Base-by-base conservation (phyloP, 2,888 invertebrate genomes). In the Xanthorhoe designata region DNA sequence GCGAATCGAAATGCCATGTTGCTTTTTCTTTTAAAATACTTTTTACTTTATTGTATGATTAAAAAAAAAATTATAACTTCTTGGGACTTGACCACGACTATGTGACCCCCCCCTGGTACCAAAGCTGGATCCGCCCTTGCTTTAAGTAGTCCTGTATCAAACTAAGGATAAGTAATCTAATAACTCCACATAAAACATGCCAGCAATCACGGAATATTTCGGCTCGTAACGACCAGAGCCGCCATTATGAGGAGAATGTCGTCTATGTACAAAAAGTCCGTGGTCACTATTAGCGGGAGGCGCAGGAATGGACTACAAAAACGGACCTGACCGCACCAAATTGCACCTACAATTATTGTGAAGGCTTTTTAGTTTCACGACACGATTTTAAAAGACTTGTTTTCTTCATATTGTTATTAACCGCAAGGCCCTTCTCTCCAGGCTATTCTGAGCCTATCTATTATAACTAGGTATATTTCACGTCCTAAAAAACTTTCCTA, bases 171-270 rank as follows among this genome's bases (percentile, higher is more conserved):
- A 49, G 18, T 52, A 42, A 53, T 35, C 32, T 15, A 29, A 47
- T 10, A 57, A n/a, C 15, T 50, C 38, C 42, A 42, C n/a, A 56
- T 47, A 24, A 17, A 54, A 59, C 24, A 13, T 50, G n/a, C 53
- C 13, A 49, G 29, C 50, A 59, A 59, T 64, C 58, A 58, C 50
- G 0, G 50, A 59, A 59, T 64, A 59, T 59, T 64, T 64, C 50
- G 59, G 58, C 50, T 47, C 38, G 10, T 35, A 57, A 63, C 56
- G 56, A 35, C 65, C 9, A 61, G 47, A 51, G 10, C 45, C 70
- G 68, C 80, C 79, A 84, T 86, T 84, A 83, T 51, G 47, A 6
- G 5, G n/a, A 73, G 82, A 82, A 85, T 86, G 88, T 85, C 85
- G 78, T 82, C 85, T 87, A 87, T 79, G 69, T 75, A 84, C 75